phyloP scores from a whole-genome alignment of 2,797 vertebrate genomes.

The Sardinella longiceps region DNA sequence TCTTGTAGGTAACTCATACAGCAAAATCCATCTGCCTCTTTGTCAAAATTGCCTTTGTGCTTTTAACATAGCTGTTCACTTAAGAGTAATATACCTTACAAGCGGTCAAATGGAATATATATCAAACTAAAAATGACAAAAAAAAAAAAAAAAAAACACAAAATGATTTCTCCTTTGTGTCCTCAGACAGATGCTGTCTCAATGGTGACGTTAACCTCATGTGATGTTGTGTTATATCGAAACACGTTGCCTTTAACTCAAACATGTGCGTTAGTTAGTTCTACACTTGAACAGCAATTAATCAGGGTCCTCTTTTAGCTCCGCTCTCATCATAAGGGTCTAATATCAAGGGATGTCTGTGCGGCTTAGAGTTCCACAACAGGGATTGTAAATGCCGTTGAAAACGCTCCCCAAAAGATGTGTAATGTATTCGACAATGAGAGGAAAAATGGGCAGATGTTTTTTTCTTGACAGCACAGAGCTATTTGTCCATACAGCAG shows the following conservation, averaged over 20 bases:
- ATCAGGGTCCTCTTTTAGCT: neutral
- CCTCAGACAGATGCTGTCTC: neutral
- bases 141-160: neutral
- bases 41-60: conserved; percentile 34
- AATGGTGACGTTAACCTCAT: conserved; percentile 1
- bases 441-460: conserved; percentile 43
- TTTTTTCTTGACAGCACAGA: conserved; percentile 43
- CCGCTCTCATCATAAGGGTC: neutral
- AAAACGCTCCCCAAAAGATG: conserved; percentile 39
- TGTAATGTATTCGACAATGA: conserved; percentile 27
- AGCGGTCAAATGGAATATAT: conserved; percentile 17
- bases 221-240: neutral
- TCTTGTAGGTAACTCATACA: conserved; percentile 35
- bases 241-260: neutral
- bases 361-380: neutral
- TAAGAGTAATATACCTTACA: conserved; percentile 33
- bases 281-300: neutral
- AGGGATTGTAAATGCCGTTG: neutral
- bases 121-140: conserved; percentile 27
- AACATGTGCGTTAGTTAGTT: neutral
- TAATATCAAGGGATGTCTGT: neutral
- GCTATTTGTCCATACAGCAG: conserved; percentile 56
- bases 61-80: conserved; percentile 37
- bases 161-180: neutral
- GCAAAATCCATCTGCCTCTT: conserved; percentile 35